phyloP scores from a whole-genome alignment of 2,797 vertebrate genomes.

The Sebastes taczanowskii region DNA sequence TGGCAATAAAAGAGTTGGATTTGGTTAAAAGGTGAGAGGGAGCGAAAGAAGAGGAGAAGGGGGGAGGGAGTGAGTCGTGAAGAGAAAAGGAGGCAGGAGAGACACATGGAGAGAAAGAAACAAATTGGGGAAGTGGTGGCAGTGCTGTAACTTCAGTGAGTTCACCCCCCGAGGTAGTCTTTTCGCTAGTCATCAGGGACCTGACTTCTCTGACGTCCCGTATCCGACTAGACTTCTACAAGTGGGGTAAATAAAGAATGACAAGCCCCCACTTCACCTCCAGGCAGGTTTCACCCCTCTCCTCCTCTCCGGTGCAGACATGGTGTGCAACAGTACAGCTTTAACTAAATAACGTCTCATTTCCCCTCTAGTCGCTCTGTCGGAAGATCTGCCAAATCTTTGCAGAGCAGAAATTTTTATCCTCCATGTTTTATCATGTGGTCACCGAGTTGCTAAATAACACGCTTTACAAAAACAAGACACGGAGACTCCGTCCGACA shows the following conservation, averaged over 20 bases:
- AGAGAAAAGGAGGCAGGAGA: constrained; percentile 8
- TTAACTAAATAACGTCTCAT: constrained; percentile 21
- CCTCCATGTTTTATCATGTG: constrained; percentile 57
- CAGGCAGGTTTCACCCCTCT: constrained; percentile 52
- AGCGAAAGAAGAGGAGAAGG: neutral
- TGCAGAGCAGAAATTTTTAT: constrained; percentile 12
- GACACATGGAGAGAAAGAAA: constrained; percentile 27
- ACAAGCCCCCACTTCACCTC: constrained; percentile 55
- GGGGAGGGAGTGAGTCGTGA: neutral
- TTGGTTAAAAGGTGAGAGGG: neutral
- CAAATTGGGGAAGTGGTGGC: constrained; percentile 39
- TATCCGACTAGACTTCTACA: constrained; percentile 66
- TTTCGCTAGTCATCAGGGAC: constrained; percentile 67
- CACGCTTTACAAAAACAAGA: constrained; percentile 54
- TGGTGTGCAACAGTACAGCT: constrained; percentile 14
- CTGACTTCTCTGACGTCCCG: constrained; percentile 52
- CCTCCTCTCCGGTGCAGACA: constrained; percentile 15
- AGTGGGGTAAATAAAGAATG: constrained; percentile 75
- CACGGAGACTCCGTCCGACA: constrained; percentile 29
- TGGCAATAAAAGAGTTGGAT: neutral
- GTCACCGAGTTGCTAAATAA: constrained; percentile 53
- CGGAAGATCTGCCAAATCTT: constrained; percentile 18
- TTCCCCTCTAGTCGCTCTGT: constrained; percentile 5
- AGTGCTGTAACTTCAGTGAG: constrained; percentile 49
- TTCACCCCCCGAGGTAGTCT: constrained; percentile 60